A percentile compares a stretch with the other conserved stretches of the same genome.
These are phyloP conservation scores for Tiliqua scincoides DNA, from an alignment of 2,113 vertebrate genomes.

Conservation along the genomic window DNA sequence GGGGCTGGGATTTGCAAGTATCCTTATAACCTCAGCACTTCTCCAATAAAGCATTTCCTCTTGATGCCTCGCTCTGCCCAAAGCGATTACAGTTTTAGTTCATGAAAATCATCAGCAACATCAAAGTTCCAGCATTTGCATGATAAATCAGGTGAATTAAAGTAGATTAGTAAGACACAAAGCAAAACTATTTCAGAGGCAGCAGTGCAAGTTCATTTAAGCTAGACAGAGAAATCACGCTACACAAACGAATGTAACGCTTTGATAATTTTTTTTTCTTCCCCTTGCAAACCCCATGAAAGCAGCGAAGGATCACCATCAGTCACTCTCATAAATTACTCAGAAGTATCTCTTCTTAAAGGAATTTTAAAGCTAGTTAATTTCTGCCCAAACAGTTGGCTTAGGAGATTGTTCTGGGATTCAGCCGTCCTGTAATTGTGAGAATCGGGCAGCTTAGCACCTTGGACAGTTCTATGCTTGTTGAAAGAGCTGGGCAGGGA, in stretches of 20 bases:
- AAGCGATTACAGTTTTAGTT: constrained; percentile 79
- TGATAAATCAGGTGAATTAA: constrained; percentile 83
- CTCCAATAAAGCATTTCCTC: constrained; percentile 74
- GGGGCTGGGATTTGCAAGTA: constrained; percentile 72
- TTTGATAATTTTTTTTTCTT: constrained; percentile 65
- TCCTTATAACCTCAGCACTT: constrained; percentile 76
- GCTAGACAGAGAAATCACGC: constrained; percentile 78
- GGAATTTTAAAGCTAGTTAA: constrained; percentile 99
- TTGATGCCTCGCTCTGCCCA: constrained; percentile 76
- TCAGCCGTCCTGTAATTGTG: constrained; percentile 89
- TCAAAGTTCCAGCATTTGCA: constrained; percentile 82
- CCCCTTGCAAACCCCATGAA: constrained; percentile 69
- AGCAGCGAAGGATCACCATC: constrained; percentile 71
- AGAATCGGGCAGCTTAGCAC: constrained; percentile 76
- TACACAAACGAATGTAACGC: constrained; percentile 75
- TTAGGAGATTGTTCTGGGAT: constrained; percentile 95
- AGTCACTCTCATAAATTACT: constrained; percentile 84
- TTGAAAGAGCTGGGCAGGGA: constrained; percentile 80
- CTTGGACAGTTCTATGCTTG: constrained; percentile 75
- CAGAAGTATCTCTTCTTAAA: constrained; percentile 91
- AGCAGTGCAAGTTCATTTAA: constrained; percentile 90
- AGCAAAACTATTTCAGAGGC: constrained; percentile 83
- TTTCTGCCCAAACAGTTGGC: constrained; percentile 96
- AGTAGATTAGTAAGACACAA: constrained; percentile 83
- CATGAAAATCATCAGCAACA: constrained; percentile 81